Evolutionary conservation across 2,113 vertebrate genomes (phyloP), one percentile per base, ranked within the genome.

Genomic region (Apus apus): DNA sequence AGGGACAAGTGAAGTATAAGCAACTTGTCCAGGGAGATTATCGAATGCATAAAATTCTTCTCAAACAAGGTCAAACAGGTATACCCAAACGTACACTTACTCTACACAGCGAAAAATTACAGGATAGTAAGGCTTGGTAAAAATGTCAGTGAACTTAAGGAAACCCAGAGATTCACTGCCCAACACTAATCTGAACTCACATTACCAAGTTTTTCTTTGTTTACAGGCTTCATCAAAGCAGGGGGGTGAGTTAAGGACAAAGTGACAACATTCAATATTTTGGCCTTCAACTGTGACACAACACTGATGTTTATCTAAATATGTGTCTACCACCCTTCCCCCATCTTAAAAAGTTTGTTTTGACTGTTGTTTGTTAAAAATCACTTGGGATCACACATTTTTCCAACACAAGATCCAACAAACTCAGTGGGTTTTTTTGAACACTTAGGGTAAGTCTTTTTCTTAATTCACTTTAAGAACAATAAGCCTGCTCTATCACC

Each of bases 241-340:
- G 32, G 66, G n/a, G 60, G 70, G 93, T 93, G 76, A 97, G 40
- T 89, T 90, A 93, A 96, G 93, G 94, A 95, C 94, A 95, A 90
- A 93, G 88, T 56, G 93, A 94, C 79, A 90, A 71, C 90, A 88
- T 94, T 75, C 62, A 90, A 23, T 92, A 89, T 96, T 93, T 89
- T 89, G 90, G 90, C 80, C 65, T 95, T 95, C 85, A 87, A 48
- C 78, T 96, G 88, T 94, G 94, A 90, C 93, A 93, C 85, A 93
- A 81, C 84, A 73, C 77, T 82, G 90, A 95, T 96, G 86, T 94
- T 94, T 93, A 95, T 96, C 96, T 94, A 85, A 94, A 92, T 84
- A 79, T 46, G 54, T 61, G 70, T 87, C 92, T 96, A 65, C 84
- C 27, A 79, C 94, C 86, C 95, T 76, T 93, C 88, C 96, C 94